These are phyloP conservation scores for Deilephila porcellus DNA, from an alignment of 2,888 invertebrate genomes.

Conservation along the genomic window DNA sequence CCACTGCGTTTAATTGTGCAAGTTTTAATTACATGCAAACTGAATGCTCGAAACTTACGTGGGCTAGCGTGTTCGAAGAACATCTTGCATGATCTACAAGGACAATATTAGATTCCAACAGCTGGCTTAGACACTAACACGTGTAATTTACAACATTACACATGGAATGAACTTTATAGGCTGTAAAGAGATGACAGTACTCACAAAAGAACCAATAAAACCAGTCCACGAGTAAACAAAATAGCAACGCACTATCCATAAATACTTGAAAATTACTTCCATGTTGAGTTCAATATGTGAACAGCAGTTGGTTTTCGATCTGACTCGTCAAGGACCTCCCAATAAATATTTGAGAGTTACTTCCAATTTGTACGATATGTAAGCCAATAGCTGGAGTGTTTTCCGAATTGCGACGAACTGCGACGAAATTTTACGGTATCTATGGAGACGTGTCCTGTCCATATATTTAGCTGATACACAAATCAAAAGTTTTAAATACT, in stretches of 20 bases:
- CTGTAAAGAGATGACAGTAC: constrained; percentile 26
- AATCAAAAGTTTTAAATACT: background rate
- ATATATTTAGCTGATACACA: background rate
- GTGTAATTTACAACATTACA: constrained; percentile 37
- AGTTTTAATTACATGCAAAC: constrained; percentile 80
- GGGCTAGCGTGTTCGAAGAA: constrained; percentile 53
- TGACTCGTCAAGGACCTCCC: background rate
- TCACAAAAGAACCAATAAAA: constrained; percentile 17
- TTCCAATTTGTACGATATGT: constrained; percentile 1
- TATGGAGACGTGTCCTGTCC: background rate
- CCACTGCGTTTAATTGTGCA: constrained; percentile 74
- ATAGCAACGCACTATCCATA: constrained; percentile 7
- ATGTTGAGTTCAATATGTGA: background rate
- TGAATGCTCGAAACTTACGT: constrained; percentile 59
- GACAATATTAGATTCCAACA: constrained; percentile 52
- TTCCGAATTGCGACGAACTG: background rate
- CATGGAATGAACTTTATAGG: constrained; percentile 37
- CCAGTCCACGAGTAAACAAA: constrained; percentile 3
- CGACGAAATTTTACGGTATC: background rate
- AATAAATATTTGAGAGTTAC: constrained; percentile 6
- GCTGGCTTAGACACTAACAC: constrained; percentile 35
- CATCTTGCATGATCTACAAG: constrained; percentile 54
- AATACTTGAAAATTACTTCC: constrained; percentile 8
- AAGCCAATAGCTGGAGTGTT: background rate
- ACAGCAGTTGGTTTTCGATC: constrained; percentile 1